Base-by-base conservation (phyloP, 2,888 invertebrate genomes). In the Catocala nupta region DNA sequence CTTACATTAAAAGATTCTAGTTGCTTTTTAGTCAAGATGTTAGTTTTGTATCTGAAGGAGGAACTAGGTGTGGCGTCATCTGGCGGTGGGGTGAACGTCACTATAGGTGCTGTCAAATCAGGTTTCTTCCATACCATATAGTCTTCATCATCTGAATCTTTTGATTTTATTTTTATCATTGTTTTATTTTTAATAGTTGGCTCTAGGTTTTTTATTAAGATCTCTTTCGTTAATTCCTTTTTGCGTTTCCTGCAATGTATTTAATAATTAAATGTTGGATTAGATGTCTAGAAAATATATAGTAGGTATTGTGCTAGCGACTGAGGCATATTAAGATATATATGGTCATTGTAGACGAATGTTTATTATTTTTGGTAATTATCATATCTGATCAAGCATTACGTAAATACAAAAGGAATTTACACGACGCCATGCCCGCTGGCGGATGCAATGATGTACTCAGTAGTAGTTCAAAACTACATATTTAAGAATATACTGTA, bases 91-190 rank as follows among this genome's bases (percentile, higher is more conserved):
- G 92, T 93, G 60, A 94, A 92, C 7, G 94, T 93, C 5, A 94
- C 93, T 68, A 92, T 88, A 5, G 94, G 93, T 13, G 90, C 82
- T 1, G 82, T 84, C 1, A 82, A 45, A 56, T 92, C 90, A 5
- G 93, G 92, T 55, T 93, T 92, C 71, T 92, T 92, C 94, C 94
- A 94, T 66, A 86, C 82, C 92, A 94, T 93, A 63, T 93, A 94
- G 59, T 93, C 93, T 82, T 94, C 94, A 52, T 94, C 94, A 59
- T 94, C 94, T 0, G 94, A 94, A 81, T 94, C 92, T 85, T 93
- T 94, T 36, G 82, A 86, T 83, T 93, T 93, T n/a, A 84, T 65
- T 83, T 90, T 91, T 44, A 81, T 80, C 47, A 84, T 60, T 49
- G 86, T 68, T 78, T 92, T 92, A 57, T 77, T 86, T 78, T 89